Conservation (phyloP, 2,113 vertebrate species). For the Cottus gobio region DNA sequence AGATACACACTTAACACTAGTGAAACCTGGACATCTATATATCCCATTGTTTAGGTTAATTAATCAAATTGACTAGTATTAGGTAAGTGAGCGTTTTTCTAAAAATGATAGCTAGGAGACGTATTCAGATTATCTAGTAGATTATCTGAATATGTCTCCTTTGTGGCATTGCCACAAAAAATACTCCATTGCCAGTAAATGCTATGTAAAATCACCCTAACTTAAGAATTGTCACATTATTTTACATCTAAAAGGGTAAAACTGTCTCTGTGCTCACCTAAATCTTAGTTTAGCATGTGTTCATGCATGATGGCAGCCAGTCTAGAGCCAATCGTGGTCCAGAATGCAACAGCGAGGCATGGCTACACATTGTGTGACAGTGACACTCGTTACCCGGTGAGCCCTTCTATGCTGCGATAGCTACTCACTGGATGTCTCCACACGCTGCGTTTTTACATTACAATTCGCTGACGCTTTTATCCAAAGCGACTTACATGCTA, state of each 20-base stretch:
- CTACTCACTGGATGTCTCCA: no score
- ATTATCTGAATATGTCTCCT: no score
- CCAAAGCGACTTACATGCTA: no score
- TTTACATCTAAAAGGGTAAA: background rate
- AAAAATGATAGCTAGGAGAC: background rate
- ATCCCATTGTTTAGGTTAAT: background rate
- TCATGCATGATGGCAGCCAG: background rate
- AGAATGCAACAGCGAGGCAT: background rate
- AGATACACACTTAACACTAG: background rate
- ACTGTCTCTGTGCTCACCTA: background rate
- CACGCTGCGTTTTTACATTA: no score
- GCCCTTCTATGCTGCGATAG: no score
- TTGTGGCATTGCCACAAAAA: background rate
- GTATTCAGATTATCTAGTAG: background rate
- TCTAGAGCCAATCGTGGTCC: background rate
- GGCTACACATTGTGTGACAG: no score
- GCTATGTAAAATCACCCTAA: background rate
- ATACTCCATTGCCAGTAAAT: background rate
- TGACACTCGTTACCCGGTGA: no score
- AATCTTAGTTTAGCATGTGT: background rate
- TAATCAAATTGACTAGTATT: background rate
- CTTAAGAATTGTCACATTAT: background rate
- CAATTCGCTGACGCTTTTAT: no score
- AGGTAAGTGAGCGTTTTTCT: background rate
- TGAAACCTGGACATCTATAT: background rate